Base-by-base conservation (phyloP, 2,797 vertebrate genomes). In the Trachops cirrhosus region DNA sequence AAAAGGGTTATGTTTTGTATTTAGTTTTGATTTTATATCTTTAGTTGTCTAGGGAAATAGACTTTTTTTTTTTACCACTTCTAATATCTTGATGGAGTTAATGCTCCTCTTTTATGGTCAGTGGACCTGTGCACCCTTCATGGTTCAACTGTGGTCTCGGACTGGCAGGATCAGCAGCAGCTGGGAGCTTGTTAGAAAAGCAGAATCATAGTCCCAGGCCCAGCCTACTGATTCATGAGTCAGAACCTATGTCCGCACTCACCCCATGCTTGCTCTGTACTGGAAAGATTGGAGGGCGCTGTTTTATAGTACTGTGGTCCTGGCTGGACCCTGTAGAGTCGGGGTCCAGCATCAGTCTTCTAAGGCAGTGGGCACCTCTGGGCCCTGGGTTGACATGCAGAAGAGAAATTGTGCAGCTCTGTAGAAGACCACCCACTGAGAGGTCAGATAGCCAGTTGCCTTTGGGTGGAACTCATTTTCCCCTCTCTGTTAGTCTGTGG, bases 1-100 rank as follows among this genome's bases (percentile, higher is more conserved):
- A 67, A 79, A 96, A 86, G 68, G 19, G 5, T 2, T 85, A 41
- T 57, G 44, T 62, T 74, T 15, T 84, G 54, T 48, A 86, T 74
- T 54, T 29, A 41, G 52, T 57, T 96, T 94, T 46, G 82, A 68
- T 90, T 96, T 89, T 94, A 9, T 96, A 44, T 94, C n/a, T 79
- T 93, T 26, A 37, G 22, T 94, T 90, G 39, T 88, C 41, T 90
- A 87, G 74, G 79, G 64, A 89, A 90, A 86, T 64, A 21, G 54
- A 54, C 80, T 96, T 83, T 50, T 64, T 84, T 50, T 64, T 78
- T 73, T 48, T 6, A 59, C 52, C 21, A 24, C 46, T 96, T 92
- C 44, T 48, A 41, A 82, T 85, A 88, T 70, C 64, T 68, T 16
- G 32, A 39, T 71, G 34, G 64, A 73, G 10, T 54, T 70, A 46